These are phyloP conservation scores for Dreissena polymorpha DNA, from an alignment of 1,140 invertebrate genomes.

Conservation along the genomic window DNA sequence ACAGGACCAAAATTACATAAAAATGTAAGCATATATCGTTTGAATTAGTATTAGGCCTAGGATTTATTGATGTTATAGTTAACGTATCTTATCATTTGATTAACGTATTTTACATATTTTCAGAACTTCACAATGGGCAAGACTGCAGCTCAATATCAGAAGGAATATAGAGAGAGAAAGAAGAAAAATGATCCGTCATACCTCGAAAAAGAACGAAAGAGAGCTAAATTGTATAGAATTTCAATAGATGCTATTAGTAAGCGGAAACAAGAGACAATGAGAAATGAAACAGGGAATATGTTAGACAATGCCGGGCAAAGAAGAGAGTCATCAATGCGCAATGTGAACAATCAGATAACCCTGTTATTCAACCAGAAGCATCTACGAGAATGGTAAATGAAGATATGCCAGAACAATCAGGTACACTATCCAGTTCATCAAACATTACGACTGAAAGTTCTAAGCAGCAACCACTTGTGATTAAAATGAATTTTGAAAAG, in stretches of 20 bases:
- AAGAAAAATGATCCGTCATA: not conserved
- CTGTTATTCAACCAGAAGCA: not conserved
- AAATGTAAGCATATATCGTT: not conserved
- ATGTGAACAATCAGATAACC: not conserved
- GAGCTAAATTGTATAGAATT: not conserved
- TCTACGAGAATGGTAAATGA: not conserved
- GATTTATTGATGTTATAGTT: not conserved
- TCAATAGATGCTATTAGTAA: not conserved
- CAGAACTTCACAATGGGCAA: not conserved
- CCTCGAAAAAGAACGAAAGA: not conserved
- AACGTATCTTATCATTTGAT: not conserved
- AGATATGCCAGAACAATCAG: not conserved
- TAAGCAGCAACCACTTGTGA: not conserved
- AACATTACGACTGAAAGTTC: not conserved
- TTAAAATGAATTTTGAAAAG: not conserved
- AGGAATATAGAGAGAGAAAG: constrained; percentile 10
- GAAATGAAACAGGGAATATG: constrained; percentile 3
- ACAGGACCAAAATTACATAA: not conserved
- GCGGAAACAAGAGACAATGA: not conserved
- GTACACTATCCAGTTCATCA: constrained; percentile 6
- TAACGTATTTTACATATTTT: constrained; percentile 3
- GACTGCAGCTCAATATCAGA: constrained; percentile 11
- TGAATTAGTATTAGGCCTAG: not conserved
- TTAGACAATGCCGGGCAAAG: not conserved
- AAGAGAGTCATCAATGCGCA: not conserved